Percentiles rank a stretch among this genome's conserved stretches.
phyloP scores from a whole-genome alignment of 1,140 invertebrate genomes.

The Drosophila pruinosa region DNA sequence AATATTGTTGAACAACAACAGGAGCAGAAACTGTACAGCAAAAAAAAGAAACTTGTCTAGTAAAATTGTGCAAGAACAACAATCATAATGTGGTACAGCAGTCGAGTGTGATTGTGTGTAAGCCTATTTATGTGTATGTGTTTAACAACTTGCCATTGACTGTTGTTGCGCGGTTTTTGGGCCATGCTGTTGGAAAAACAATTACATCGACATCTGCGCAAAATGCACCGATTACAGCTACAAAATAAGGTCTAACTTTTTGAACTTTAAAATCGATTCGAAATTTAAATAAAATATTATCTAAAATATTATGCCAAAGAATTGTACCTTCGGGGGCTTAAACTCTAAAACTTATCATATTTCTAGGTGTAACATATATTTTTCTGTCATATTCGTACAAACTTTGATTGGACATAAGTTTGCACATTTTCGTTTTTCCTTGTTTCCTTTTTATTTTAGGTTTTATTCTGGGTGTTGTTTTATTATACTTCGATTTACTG shows the following conservation, averaged over 20 bases:
- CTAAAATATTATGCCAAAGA: background rate
- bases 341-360: background rate
- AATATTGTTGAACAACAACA: slow-evolving; percentile 18
- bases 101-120: slow-evolving; percentile 8
- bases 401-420: slow-evolving; percentile 24
- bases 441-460: slow-evolving; percentile 6
- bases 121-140: slow-evolving; percentile 8
- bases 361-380: background rate
- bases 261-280: background rate
- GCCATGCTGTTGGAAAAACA: slow-evolving; percentile 48
- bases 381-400: background rate
- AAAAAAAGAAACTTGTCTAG: slow-evolving; percentile 10
- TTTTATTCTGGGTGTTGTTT: slow-evolving; percentile 31
- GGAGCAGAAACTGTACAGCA: background rate
- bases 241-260: slow-evolving; percentile 1
- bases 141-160: slow-evolving; percentile 42
- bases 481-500: slow-evolving; percentile 70
- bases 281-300: background rate
- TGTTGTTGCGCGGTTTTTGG: slow-evolving; percentile 36
- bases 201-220: slow-evolving; percentile 21
- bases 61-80: slow-evolving; percentile 27
- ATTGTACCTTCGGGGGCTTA: background rate
- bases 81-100: slow-evolving; percentile 25
- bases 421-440: background rate
- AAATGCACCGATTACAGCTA: slow-evolving; percentile 22